Conservation (phyloP, 53 echinoderm and acorn worm genomes). For the Holothuria scabra region DNA sequence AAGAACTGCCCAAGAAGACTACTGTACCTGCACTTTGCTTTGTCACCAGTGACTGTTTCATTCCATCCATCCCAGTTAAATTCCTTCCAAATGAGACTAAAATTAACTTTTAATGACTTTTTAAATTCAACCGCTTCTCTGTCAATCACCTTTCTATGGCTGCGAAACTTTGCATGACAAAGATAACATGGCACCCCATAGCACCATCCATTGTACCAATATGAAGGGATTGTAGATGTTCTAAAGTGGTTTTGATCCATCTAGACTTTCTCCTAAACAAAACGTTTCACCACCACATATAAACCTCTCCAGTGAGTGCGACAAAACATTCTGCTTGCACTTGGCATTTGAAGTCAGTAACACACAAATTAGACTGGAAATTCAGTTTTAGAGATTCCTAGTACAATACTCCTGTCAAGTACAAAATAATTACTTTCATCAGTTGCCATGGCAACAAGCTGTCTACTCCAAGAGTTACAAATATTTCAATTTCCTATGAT, state of each 20-base stretch:
- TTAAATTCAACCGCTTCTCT: background rate
- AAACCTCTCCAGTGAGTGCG: background rate
- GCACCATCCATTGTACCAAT: background rate
- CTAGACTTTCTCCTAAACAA: background rate
- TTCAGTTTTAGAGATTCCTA: no score
- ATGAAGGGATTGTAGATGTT: background rate
- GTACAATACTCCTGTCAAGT: no score
- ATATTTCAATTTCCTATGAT: background rate
- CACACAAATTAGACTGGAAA: no score
- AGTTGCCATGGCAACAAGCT: no score
- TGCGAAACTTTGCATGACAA: slow-evolving; percentile 8
- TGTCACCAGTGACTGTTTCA: background rate
- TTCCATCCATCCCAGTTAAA: slow-evolving; percentile 18
- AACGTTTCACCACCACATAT: background rate
- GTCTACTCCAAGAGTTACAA: no score
- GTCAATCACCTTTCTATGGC: background rate
- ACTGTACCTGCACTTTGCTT: no score
- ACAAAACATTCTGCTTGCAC: no score
- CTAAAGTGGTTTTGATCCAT: slow-evolving; percentile 13
- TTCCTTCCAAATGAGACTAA: slow-evolving; percentile 13
- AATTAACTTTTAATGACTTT: slow-evolving; percentile 2
- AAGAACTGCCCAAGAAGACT: no score
- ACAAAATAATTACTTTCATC: no score
- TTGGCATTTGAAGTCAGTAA: no score
- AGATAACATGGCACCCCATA: background rate